A percentile compares a stretch with the other conserved stretches of the same genome.
phyloP scores from a whole-genome alignment of 2,888 invertebrate species.

The Drosophila paracracens region DNA sequence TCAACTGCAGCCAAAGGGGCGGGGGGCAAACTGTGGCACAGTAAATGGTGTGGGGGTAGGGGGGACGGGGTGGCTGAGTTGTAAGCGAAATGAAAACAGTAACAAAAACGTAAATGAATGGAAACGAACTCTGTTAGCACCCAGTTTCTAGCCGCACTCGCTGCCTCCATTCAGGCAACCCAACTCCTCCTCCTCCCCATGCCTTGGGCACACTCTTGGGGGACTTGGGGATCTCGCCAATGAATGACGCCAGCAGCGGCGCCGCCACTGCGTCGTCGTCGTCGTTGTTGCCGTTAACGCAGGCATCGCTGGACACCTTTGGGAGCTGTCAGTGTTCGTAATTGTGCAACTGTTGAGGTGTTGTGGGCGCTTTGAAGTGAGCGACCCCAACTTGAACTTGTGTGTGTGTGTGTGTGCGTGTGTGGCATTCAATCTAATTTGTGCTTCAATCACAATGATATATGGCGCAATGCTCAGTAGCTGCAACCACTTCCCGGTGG shows the following conservation, averaged over 20 bases:
- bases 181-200: neutral
- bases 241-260: constrained; percentile 63
- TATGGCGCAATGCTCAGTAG: constrained; percentile 19
- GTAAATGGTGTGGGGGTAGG: neutral
- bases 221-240: constrained; percentile 39
- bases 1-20: constrained; percentile 22
- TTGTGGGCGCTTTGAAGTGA: constrained; percentile 38
- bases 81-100: constrained; percentile 64
- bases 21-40: neutral
- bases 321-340: constrained; percentile 54
- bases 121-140: constrained; percentile 31
- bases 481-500: constrained; percentile 28
- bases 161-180: constrained; percentile 7
- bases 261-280: constrained; percentile 4
- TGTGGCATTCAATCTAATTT: constrained; percentile 44
- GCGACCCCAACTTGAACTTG: constrained; percentile 4
- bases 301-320: constrained; percentile 61
- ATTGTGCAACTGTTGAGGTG: constrained; percentile 57
- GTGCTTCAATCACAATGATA: constrained; percentile 32
- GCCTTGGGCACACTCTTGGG: neutral
- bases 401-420: constrained; percentile 13
- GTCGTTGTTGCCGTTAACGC: constrained; percentile 2
- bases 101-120: constrained; percentile 62
- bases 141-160: constrained; percentile 23
- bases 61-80: neutral